phyloP scores from a whole-genome alignment of 2,113 vertebrate species.

The Turnix velox region DNA sequence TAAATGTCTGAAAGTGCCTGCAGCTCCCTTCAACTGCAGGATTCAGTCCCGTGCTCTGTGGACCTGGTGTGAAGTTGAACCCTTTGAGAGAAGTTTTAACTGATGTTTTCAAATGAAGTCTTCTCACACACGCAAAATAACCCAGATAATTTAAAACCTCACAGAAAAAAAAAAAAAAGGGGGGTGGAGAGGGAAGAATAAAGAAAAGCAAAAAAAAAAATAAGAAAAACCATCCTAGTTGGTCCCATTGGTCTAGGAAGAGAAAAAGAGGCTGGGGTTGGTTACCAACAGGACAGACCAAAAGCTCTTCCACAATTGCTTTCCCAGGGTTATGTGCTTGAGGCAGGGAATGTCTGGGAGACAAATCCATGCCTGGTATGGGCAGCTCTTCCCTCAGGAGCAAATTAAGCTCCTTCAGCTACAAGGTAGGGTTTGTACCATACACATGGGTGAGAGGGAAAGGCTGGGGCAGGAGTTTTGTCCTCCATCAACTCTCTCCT shows the following conservation, averaged over 20 bases:
- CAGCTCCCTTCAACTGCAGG: conserved; percentile 54
- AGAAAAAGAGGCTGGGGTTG: conserved; percentile 12
- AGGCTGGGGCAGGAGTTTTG: accelerated
- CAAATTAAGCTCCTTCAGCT: not conserved
- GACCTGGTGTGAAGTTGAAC: conserved; percentile 64
- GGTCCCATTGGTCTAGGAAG: not conserved
- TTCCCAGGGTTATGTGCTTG: not conserved
- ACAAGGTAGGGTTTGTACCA: not conserved
- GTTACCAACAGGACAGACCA: not conserved
- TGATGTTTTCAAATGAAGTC: conserved; percentile 70
- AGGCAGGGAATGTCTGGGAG: not conserved
- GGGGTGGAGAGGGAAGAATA: not conserved
- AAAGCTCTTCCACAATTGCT: not conserved
- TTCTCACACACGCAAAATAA: conserved; percentile 61
- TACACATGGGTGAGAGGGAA: accelerated
- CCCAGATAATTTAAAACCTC: conserved; percentile 62
- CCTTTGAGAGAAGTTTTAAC: conserved; percentile 67
- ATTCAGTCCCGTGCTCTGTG: conserved; percentile 58
- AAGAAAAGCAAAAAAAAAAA: too few relatives aligned
- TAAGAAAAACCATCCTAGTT: not conserved
- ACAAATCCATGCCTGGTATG: conserved; percentile 6
- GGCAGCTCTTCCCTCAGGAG: not conserved
- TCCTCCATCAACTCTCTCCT: not conserved
- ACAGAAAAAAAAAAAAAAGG: conserved; percentile 27
- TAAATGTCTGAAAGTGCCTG: conserved; percentile 64